Conservation (phyloP, 2,888 invertebrate genomes). For the Ellobium chinense region DNA sequence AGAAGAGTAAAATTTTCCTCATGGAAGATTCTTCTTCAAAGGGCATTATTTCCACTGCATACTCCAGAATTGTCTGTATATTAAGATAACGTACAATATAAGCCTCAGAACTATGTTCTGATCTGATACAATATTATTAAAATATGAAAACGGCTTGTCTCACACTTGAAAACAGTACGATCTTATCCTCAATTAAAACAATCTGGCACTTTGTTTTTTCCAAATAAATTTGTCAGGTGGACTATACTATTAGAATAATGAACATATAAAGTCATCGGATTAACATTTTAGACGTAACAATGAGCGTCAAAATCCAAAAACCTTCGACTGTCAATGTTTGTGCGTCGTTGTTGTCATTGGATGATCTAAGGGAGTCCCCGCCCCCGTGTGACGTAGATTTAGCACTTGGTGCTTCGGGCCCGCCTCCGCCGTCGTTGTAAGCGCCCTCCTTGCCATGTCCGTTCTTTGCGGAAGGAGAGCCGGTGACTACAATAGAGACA, state of each 20-base stretch:
- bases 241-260: background rate
- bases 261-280: background rate
- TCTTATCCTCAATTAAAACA: too few relatives aligned
- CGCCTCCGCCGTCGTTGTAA: background rate
- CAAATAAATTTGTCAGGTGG: background rate
- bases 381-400: conserved; percentile 15
- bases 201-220: too few relatives aligned
- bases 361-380: background rate
- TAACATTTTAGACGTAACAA: background rate
- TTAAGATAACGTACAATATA: too few relatives aligned
- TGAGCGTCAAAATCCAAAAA: background rate
- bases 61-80: too few relatives aligned
- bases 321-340: background rate
- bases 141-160: too few relatives aligned
- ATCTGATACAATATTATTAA: too few relatives aligned
- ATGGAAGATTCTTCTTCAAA: too few relatives aligned
- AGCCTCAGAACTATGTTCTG: too few relatives aligned
- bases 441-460: background rate
- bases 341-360: background rate
- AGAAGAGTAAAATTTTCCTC: too few relatives aligned
- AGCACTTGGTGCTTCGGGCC: background rate
- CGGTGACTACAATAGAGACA: conserved; percentile 9
- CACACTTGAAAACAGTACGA: background rate
- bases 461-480: background rate
- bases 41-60: too few relatives aligned